Base-by-base conservation (phyloP, 2,888 invertebrate species). In the Bombylius discolor region DNA sequence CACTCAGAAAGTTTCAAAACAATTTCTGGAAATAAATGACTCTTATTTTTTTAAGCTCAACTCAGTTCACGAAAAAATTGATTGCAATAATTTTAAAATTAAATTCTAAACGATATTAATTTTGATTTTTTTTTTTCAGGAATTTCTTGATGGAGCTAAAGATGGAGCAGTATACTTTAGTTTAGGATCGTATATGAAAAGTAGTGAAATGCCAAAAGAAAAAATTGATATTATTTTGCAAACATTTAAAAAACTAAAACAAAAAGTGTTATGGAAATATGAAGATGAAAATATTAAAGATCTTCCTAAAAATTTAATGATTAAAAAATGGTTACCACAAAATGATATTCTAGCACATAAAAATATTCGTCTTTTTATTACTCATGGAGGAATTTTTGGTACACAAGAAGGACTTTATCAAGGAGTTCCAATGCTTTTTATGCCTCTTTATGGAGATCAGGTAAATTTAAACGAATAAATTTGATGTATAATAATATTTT, bases 241-340 rank as follows among this genome's bases (percentile, higher is more conserved):
- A 8, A 74, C 74, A 2, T 76, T 78, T 53, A 64, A 67, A 1
- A 66, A 68, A 31, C 59, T 78, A 39, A 71, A 72, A 55, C 74
- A 76, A 58, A 66, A 70, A 9, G 68, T 78, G 3, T 59, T 78
- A 1, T 77, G 77, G 76, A 78, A 78, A 62, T 78, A 74, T 66
- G 77, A 77, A 60, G 67, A 73, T 48, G 74, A 75, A 36, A 65
- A 64, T 4, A 63, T 72, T 14, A 62, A 66, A 4, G 62, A 72
- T 52, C 53, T 76, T 58, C 73, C 77, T 0, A 54, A 60, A 13
- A 77, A 77, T 63, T 68, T 80, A 0, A 70, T 75, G 64, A 61
- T 77, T 11, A 67, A 69, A n/a, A 73, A 75, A 46, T 80, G 79
- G 79, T 61, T 79, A 56, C 79, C 79, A 0, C 80, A 80, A 63